phyloP scores from a whole-genome alignment of 2,888 invertebrate species.

The Micoletzkya japonica region DNA sequence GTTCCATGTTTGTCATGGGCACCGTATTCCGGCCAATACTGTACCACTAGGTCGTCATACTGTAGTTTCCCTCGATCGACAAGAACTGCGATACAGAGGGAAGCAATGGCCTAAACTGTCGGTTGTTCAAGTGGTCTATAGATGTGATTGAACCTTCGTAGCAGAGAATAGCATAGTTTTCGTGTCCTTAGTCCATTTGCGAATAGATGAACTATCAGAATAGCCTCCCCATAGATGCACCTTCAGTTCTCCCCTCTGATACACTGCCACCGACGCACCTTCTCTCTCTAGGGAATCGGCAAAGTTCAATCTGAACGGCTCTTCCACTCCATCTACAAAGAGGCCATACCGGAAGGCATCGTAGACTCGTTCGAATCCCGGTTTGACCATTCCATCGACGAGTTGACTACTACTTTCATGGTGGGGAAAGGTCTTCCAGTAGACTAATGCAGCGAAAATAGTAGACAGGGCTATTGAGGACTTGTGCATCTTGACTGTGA shows the following conservation, averaged over 20 bases:
- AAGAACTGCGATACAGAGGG: constrained; percentile 58
- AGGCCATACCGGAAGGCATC: too few relatives aligned
- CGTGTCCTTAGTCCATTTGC: constrained; percentile 65
- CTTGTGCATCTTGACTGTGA: too few relatives aligned
- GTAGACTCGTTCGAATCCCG: too few relatives aligned
- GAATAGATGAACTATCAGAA: constrained; percentile 61
- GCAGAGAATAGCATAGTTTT: constrained; percentile 64
- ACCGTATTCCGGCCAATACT: constrained; percentile 66
- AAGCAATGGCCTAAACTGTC: constrained; percentile 44
- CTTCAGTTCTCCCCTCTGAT: constrained; percentile 64
- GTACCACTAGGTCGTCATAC: constrained; percentile 63
- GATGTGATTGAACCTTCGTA: constrained; percentile 60
- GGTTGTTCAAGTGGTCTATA: background rate
- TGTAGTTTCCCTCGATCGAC: constrained; percentile 65
- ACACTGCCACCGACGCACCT: constrained; percentile 66
- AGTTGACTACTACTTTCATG: too few relatives aligned
- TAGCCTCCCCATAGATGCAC: constrained; percentile 67
- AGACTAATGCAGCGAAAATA: too few relatives aligned
- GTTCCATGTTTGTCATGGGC: constrained; percentile 65
- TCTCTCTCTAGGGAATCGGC: constrained; percentile 62
- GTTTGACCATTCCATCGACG: too few relatives aligned
- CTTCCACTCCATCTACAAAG: too few relatives aligned
- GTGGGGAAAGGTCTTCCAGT: too few relatives aligned
- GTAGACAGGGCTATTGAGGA: too few relatives aligned
- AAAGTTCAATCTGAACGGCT: constrained; percentile 63